Evolutionary conservation across 2,113 vertebrate genomes (phyloP), one percentile per base, ranked within the genome.

Genomic region (Haliaeetus leucogaster): DNA sequence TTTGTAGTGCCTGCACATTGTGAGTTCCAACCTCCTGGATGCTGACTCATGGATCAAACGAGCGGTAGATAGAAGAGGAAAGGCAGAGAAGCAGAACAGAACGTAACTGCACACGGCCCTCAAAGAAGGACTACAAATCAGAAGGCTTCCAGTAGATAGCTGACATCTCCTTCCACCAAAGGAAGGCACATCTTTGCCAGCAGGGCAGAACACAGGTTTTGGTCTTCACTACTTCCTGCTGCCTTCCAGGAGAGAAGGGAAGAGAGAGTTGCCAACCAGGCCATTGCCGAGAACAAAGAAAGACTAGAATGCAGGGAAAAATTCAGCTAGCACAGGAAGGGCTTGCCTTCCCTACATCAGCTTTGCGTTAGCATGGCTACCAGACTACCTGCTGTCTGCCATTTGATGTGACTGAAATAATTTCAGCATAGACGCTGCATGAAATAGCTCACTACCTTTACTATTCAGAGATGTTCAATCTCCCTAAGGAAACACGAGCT

Each of bases 1-100:
- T 82, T 91, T 62, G 20, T 45, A 86, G 50, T 0, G 34, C 34
- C 53, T 71, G 78, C 55, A 78, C 6, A 1, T 8, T 1, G 6
- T 3, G 23, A 84, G 40, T 68, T 77, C 85, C 89, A 95, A 0
- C 36, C 67, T 42, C 88, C 70, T 3, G 2, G 48, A 48, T 77
- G 94, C 94, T 90, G 95, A 97, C 91, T 96, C 93, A 95, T 3
- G 45, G 62, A 94, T 53, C 58, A 84, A 0, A 88, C 81, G n/a
- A 90, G 62, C 4, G 11, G 53, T 29, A 73, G 62, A 94, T 20
- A 48, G 53, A 91, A 45, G 21, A 87, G 58, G 42, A 76, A 95
- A 87, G 47, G 45, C 36, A 71, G 48, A 55, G 21, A 43, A 56
- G 42, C 42, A 45, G 72, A 80, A 63, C 13, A 36, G 82, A 68